These are phyloP conservation scores for Bombyx huttoni DNA, from an alignment of 2,888 invertebrate genomes.

Conservation along the genomic window DNA sequence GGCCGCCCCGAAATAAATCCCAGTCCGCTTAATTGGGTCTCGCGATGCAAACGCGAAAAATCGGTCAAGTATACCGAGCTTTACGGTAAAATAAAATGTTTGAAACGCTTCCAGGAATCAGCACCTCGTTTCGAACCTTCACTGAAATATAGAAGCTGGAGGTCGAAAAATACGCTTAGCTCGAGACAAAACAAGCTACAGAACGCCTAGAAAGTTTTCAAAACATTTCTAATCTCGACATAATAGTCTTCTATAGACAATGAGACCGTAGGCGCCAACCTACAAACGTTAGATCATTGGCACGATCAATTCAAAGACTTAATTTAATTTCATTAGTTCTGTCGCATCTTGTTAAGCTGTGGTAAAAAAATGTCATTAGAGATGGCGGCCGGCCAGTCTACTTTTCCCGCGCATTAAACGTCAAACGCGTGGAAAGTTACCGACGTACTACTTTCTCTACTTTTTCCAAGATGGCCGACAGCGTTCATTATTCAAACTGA, in stretches of 20 bases:
- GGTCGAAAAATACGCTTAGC: conserved; percentile 17
- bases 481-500: conserved; percentile 43
- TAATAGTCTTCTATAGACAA: conserved; percentile 41
- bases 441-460: conserved; percentile 70
- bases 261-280: conserved; percentile 40
- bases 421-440: conserved; percentile 67
- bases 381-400: conserved; percentile 59
- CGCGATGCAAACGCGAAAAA: conserved; percentile 41
- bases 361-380: conserved; percentile 49
- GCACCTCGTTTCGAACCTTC: conserved; percentile 21
- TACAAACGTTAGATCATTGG: conserved; percentile 16
- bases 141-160: conserved; percentile 9
- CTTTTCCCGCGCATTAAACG: conserved; percentile 64
- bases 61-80: conserved; percentile 56
- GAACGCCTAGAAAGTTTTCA: conserved; percentile 34
- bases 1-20: conserved; percentile 58
- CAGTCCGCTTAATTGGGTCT: conserved; percentile 48
- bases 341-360: conserved; percentile 14
- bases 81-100: conserved; percentile 28
- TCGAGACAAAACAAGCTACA: conserved; percentile 38
- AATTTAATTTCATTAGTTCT: conserved; percentile 2
- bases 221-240: conserved; percentile 41
- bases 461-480: conserved; percentile 66
- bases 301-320: conserved; percentile 9
- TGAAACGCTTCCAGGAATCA: conserved; percentile 37